Evolutionary conservation across 2,888 invertebrate species (phyloP).

Genomic region (Polylopha cassiicola): DNA sequence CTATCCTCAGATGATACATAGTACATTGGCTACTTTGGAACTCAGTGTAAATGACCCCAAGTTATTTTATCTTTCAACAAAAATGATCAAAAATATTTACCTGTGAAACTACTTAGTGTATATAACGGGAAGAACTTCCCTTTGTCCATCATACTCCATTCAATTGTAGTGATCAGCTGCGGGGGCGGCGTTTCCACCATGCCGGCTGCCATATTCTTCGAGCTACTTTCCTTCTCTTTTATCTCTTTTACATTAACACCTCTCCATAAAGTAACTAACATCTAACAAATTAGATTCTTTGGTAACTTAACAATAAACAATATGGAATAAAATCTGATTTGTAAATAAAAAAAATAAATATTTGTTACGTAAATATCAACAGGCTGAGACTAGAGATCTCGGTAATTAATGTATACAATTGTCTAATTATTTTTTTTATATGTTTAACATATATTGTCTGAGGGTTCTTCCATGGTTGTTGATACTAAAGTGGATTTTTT

Average conservation of each 20-base stretch:
- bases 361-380: conserved; percentile 26
- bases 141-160: conserved; percentile 99
- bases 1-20: too few relatives aligned
- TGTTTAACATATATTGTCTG: conserved; percentile 30
- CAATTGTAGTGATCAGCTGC: conserved; percentile 88
- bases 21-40: too few relatives aligned
- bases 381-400: conserved; percentile 39
- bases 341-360: conserved; percentile 33
- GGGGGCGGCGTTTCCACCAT: conserved; percentile 78
- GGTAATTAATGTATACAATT: conserved; percentile 27
- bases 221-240: conserved; percentile 24
- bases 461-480: conserved; percentile 56
- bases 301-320: conserved; percentile 18
- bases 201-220: conserved; percentile 51
- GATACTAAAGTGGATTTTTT: conserved; percentile 25
- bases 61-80: background rate
- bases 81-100: conserved; percentile 63
- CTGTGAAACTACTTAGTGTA: conserved; percentile 90
- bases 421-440: conserved; percentile 29
- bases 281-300: conserved; percentile 18
- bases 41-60: too few relatives aligned
- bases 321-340: conserved; percentile 19
- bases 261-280: conserved; percentile 12
- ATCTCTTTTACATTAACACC: conserved; percentile 24
- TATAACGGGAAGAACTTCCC: conserved; percentile 95